Evolutionary conservation across 2,113 vertebrate genomes (phyloP).

Genomic region (Cromileptes altivelis): DNA sequence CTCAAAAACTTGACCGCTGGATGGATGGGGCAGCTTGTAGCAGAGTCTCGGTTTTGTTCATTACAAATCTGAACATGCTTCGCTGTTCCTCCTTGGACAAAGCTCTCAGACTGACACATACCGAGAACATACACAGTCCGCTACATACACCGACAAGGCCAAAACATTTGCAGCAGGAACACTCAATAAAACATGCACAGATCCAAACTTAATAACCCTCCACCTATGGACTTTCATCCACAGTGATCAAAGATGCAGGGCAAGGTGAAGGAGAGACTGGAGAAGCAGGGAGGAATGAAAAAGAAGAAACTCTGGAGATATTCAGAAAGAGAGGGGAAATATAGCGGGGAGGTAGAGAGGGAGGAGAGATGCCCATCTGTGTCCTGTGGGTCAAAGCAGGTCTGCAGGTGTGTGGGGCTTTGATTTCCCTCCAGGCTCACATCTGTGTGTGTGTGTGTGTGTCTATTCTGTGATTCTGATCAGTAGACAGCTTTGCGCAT

Average conservation of each 20-base stretch:
- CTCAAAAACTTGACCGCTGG: slow-evolving; percentile 31
- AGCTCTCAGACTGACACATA: background rate
- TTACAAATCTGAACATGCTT: slow-evolving; percentile 30
- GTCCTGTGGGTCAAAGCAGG: slow-evolving; percentile 71
- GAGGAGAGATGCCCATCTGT: slow-evolving; percentile 77
- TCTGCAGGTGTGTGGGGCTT: slow-evolving; percentile 79
- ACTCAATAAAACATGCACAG: slow-evolving; percentile 36
- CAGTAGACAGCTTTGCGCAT: slow-evolving; percentile 75
- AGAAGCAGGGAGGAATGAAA: slow-evolving; percentile 15
- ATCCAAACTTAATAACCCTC: slow-evolving; percentile 41
- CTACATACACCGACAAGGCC: background rate
- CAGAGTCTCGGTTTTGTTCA: slow-evolving; percentile 17
- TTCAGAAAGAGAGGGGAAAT: slow-evolving; percentile 33
- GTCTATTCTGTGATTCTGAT: slow-evolving; percentile 70
- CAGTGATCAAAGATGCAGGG: slow-evolving; percentile 58
- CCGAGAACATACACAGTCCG: background rate
- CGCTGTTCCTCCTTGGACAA: background rate
- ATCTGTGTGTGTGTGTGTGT: slow-evolving; percentile 55
- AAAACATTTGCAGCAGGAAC: slow-evolving; percentile 12
- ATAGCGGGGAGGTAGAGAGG: slow-evolving; percentile 15
- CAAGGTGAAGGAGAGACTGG: slow-evolving; percentile 34
- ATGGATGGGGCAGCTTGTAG: slow-evolving; percentile 25
- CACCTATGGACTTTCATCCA: slow-evolving; percentile 43
- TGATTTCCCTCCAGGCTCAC: slow-evolving; percentile 77
- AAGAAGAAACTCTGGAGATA: slow-evolving; percentile 11